Conservation (phyloP, 37 sponge, comb jelly and placozoan genomes). For the Cladorhizidae sp. region DNA sequence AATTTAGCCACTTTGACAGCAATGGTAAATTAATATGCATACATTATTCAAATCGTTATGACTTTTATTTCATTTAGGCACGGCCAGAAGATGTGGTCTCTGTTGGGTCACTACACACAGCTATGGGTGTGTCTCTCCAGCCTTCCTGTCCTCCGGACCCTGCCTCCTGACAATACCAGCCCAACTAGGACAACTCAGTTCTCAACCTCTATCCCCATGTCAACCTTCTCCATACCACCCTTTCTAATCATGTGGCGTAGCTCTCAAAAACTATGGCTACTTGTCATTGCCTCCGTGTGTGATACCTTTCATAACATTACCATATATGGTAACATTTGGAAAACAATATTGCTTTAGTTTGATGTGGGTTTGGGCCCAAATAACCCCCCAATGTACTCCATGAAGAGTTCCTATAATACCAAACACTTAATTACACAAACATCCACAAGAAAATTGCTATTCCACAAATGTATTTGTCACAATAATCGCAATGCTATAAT, state of each 20-base stretch:
- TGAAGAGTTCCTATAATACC: no score
- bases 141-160: not conserved
- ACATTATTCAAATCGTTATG: not conserved
- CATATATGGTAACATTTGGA: not conserved
- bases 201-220: not conserved
- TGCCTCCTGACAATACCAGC: no score
- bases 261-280: no score
- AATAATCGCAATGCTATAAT: no score
- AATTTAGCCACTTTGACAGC: constrained; percentile 39
- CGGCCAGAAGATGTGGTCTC: constrained; percentile 40
- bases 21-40: constrained; percentile 18
- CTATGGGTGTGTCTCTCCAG: constrained; percentile 65
- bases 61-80: not conserved
- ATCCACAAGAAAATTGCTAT: no score
- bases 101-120: constrained; percentile 49
- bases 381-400: not conserved
- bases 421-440: no score
- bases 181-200: no score
- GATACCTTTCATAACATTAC: no score
- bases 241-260: no score
- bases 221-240: not conserved
- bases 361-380: not conserved
- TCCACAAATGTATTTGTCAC: no score
- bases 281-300: no score
- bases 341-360: not conserved